Evolutionary conservation across 2,113 vertebrate species (phyloP), one percentile per base, ranked within the genome.

Genomic region (Beaufortia kweichowensis): DNA sequence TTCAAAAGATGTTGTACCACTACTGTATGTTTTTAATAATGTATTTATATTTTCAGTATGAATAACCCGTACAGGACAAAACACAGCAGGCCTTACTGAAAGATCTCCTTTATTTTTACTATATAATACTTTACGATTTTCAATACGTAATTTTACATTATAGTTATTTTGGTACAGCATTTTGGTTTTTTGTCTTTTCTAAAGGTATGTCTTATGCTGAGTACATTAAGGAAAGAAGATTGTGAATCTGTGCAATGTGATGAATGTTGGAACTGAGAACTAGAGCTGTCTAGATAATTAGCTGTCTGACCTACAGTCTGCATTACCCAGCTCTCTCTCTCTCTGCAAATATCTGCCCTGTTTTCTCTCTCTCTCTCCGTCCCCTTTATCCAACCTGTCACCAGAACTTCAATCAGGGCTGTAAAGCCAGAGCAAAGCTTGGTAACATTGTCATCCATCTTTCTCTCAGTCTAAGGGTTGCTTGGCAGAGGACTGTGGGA

Each of bases 381-480:
- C 70, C 76, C 23, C 55, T 62, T 41, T 72, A 26, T 75, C 43
- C 53, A 29, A 23, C 46, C 88, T 91, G 80, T 78, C 48, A 48
- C 39, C 26, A 69, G 91, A 83, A 90, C 87, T 89, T 86, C 86
- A 87, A 85, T 86, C 94, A 96, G 95, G 96, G 95, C 92, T 98
- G 96, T 95, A 96, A 96, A 96, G 96, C 94, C 90, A 95, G 96
- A 96, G 96, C 95, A 90, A 94, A 98, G 95, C 95, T 96, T 91
- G 95, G 96, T 96, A 93, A 89, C 81, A 59, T 76, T 74, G 14
- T 46, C 64, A 67, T 81, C 80, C 77, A 78, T 78, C 15, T 56
- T 21, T 60, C 24, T 77, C 63, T 80, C 71, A 33, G 55, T 68
- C 56, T 56, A 59, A 67, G 43, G 66, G 46, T 74, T 82, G 48